phyloP scores from a whole-genome alignment of 2,113 vertebrate genomes.

The Manacus vitellinus region DNA sequence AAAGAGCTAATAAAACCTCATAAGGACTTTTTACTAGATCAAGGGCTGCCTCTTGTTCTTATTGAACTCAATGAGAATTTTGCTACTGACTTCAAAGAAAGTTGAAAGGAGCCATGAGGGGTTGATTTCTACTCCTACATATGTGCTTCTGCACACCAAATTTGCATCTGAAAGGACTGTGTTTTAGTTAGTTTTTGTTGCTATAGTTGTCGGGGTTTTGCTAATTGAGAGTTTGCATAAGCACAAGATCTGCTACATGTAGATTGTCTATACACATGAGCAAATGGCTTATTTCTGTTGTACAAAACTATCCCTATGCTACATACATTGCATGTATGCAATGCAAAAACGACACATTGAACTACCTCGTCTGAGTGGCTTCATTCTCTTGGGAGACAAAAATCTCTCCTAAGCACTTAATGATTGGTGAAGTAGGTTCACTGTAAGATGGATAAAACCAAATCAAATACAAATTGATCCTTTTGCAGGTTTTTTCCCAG shows the following conservation, averaged over 20 bases:
- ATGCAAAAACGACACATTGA: not conserved
- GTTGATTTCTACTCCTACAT: conserved; percentile 38
- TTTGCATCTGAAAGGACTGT: conserved; percentile 38
- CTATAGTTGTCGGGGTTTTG: not conserved
- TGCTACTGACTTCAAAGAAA: conserved; percentile 64
- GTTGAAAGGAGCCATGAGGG: conserved; percentile 49
- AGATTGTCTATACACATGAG: not conserved
- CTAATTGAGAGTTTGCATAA: not conserved
- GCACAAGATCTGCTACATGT: not conserved
- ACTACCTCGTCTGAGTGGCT: not conserved
- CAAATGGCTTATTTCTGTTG: not conserved
- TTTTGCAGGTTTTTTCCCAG: not conserved
- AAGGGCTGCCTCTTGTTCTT: conserved; percentile 17
- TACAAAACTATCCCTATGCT: not conserved
- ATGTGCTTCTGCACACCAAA: conserved; percentile 43
- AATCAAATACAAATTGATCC: not conserved
- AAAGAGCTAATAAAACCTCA: conserved; percentile 46
- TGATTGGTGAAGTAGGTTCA: not conserved
- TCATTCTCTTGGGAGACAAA: not conserved
- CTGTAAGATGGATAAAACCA: not conserved
- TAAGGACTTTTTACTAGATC: conserved; percentile 36
- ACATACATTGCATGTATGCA: not conserved
- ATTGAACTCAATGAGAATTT: conserved; percentile 57
- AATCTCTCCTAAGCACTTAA: not conserved
- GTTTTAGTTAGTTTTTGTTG: not conserved